Evolutionary conservation across 2,888 invertebrate genomes (phyloP).

Genomic region (Drosophila leonis): DNA sequence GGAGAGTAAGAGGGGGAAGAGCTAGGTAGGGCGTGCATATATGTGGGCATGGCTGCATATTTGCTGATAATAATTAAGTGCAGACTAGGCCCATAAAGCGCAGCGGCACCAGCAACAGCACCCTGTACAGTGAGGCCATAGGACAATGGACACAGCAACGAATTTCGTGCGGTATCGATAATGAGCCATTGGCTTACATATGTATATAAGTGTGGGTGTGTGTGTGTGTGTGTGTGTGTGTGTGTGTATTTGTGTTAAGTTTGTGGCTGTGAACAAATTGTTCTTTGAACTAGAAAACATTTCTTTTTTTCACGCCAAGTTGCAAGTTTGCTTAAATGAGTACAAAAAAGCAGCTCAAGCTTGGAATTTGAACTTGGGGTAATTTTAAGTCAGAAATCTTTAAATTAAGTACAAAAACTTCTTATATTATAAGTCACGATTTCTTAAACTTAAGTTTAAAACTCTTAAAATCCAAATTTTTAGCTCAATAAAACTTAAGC

Average conservation of each 20-base stretch:
- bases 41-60: slow-evolving; percentile 74
- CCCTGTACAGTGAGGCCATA: slow-evolving; percentile 40
- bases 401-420: not conserved
- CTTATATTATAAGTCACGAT: not conserved
- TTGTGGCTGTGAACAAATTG: slow-evolving; percentile 31
- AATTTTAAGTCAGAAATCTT: not conserved
- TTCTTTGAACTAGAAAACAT: slow-evolving; percentile 42
- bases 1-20: not conserved
- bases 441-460: not conserved
- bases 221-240: not conserved
- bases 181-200: slow-evolving; percentile 64
- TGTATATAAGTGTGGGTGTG: not conserved
- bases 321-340: not conserved
- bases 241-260: not conserved
- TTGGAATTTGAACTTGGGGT: not conserved
- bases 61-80: slow-evolving; percentile 85
- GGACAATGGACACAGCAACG: slow-evolving; percentile 24
- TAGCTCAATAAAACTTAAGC: not conserved
- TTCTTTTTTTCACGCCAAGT: slow-evolving; percentile 26
- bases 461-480: not conserved
- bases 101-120: slow-evolving; percentile 46
- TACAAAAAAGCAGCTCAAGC: not conserved
- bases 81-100: slow-evolving; percentile 77
- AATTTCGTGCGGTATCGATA: slow-evolving; percentile 74
- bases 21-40: slow-evolving; percentile 5